Base-by-base conservation (phyloP, 2,113 vertebrate genomes). In the Colistium nudipinnis region DNA sequence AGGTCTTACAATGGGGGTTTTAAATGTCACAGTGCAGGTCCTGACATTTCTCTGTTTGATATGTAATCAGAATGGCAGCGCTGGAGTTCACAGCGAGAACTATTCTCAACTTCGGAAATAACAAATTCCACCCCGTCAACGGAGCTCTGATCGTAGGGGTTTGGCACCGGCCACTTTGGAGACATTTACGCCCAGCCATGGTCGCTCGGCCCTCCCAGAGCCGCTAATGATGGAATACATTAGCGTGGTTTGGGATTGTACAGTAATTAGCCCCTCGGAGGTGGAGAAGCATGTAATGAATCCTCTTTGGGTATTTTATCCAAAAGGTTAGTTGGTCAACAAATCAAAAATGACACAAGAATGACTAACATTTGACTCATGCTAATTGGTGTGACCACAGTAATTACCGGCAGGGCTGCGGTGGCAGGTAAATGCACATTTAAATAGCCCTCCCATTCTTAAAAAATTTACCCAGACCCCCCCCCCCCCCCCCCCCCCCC, bases 21-120 rank as follows among this genome's bases (percentile, higher is more conserved):
- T 83, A 91, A 92, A 91, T 92, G 91, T 92, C 89, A 91, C 77
- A 82, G 84, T 60, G 77, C 84, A 90, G 88, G 88, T 91, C 89
- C 85, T 91, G 91, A 90, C 90, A 92, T 92, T 91, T 92, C 88
- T 88, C 57, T 81, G 81, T 89, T 88, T 92, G 91, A 92, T 90
- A 88, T 83, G 82, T 73, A 89, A 91, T 90, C 89, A 89, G 81
- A 90, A 87, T 62, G 71, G 83, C 76, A 90, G 87, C 68, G 28
- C n/a, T 43, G 48, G 61, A 84, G 85, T 90, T 90, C 87, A 88
- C 84, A 81, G 71, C 19, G 20, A 83, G 74, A 83, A 90, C 81
- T 87, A 83, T 85, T 89, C 88, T 81, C 81, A 73, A 75, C 72
- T 81, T 80, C 54, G n/a, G 56, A 77, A 85, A 83, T 88, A 87